These are phyloP conservation scores for Dendroctonus ponderosae DNA, from an alignment of 1,140 invertebrate genomes.

Conservation along the genomic window DNA sequence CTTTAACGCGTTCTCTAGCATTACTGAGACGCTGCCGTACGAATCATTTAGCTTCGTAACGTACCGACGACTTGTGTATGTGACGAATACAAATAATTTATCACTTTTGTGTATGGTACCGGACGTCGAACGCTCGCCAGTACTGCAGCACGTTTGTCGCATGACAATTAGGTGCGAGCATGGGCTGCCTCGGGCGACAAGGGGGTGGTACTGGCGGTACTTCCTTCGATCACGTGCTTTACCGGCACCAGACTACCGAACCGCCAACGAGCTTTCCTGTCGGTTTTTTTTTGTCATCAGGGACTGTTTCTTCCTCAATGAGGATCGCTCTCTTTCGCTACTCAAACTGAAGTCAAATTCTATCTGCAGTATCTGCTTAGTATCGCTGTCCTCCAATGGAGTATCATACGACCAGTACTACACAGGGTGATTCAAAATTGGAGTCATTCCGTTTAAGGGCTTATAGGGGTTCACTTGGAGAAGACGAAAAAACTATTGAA, in stretches of 20 bases:
- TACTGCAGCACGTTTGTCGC: conserved; percentile 18
- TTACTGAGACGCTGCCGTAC: conserved; percentile 34
- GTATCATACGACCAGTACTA: too few species aligned
- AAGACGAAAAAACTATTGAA: too few species aligned
- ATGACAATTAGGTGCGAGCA: conserved; percentile 15
- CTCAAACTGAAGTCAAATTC: too few species aligned
- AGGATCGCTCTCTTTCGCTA: too few species aligned
- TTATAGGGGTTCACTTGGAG: too few species aligned
- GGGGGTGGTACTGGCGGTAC: conserved; percentile 27
- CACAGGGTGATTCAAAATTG: too few species aligned
- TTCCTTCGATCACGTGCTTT: conserved; percentile 14
- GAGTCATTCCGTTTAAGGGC: too few species aligned
- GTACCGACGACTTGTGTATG: conserved; percentile 34
- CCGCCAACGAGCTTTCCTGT: too few species aligned
- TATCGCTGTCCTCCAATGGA: too few species aligned
- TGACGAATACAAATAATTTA: conserved; percentile 45
- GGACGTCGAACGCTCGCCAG: conserved; percentile 12
- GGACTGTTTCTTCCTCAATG: too few species aligned
- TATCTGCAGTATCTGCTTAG: too few species aligned
- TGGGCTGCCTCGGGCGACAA: conserved; percentile 11
- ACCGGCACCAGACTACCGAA: not conserved
- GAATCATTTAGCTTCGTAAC: conserved; percentile 39
- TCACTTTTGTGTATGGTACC: conserved; percentile 25
- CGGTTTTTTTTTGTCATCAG: too few species aligned
- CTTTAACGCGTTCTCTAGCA: conserved; percentile 33